Conservation (phyloP, 2,113 vertebrate genomes). For the Gadus macrocephalus region DNA sequence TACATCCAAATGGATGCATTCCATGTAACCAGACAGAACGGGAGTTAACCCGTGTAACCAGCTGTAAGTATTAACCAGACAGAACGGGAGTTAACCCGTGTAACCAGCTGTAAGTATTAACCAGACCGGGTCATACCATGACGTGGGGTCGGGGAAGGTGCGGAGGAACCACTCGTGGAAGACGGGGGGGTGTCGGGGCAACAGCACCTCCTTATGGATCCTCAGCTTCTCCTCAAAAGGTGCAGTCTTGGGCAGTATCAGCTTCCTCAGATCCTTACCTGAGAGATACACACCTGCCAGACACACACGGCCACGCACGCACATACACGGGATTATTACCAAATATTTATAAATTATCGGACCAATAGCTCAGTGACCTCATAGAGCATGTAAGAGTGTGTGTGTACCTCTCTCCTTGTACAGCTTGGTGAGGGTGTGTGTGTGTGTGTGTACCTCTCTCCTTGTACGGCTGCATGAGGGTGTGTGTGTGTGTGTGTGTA, state of each 20-base stretch:
- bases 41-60: background rate
- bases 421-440: background rate
- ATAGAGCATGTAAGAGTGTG: background rate
- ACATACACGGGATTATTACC: background rate
- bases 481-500: too few species aligned
- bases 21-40: background rate
- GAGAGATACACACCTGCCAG: constrained; percentile 84
- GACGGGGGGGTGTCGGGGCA: constrained; percentile 87
- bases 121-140: constrained; percentile 74
- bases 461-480: background rate
- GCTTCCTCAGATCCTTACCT: constrained; percentile 89
- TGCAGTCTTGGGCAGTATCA: constrained; percentile 87
- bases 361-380: too few species aligned
- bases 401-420: background rate
- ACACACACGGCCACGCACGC: constrained; percentile 3
- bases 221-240: constrained; percentile 86
- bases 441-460: background rate
- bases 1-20: background rate
- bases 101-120: background rate
- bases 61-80: background rate
- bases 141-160: constrained; percentile 94
- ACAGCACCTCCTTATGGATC: constrained; percentile 86
- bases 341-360: too few species aligned
- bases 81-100: background rate
- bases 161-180: constrained; percentile 97